Conservation (phyloP, 1,140 invertebrate species). For the Chymomyza costata region DNA sequence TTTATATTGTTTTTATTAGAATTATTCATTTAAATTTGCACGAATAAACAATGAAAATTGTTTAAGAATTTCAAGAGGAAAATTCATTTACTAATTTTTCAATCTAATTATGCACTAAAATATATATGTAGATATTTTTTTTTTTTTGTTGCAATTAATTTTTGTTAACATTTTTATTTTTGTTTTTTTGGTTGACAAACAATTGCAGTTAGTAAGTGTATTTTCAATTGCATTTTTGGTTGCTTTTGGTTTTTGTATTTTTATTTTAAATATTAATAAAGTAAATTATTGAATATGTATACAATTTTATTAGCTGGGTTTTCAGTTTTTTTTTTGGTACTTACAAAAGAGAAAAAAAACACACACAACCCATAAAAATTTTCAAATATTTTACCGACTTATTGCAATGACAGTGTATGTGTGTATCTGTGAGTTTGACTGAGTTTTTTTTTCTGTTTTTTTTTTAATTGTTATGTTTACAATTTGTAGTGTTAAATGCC, state of each 20-base stretch:
- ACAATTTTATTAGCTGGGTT: too few relatives aligned
- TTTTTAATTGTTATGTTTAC: too few relatives aligned
- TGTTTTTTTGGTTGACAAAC: too few relatives aligned
- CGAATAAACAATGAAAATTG: slow-evolving; percentile 29
- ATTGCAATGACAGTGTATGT: too few relatives aligned
- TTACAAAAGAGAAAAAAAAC: slow-evolving; percentile 3
- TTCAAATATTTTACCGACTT: too few relatives aligned
- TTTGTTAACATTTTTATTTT: too few relatives aligned
- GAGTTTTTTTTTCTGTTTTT: too few relatives aligned
- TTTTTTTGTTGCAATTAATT: too few relatives aligned
- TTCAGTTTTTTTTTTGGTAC: neutral
- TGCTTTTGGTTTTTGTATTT: too few relatives aligned
- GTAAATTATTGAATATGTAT: slow-evolving; percentile 14
- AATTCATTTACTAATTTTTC: slow-evolving; percentile 42
- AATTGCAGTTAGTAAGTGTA: slow-evolving; percentile 14
- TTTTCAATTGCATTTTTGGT: slow-evolving; percentile 10
- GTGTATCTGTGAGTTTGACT: too few relatives aligned
- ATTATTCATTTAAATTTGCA: slow-evolving; percentile 28
- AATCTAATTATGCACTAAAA: slow-evolving; percentile 30
- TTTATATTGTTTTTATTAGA: slow-evolving; percentile 48
- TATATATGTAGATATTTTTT: too few relatives aligned
- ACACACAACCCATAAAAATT: too few relatives aligned
- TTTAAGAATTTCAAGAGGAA: slow-evolving; percentile 62
- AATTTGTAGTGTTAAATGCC: slow-evolving; percentile 68
- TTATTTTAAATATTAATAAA: slow-evolving; percentile 12